Evolutionary conservation across 2,888 invertebrate genomes (phyloP), one percentile per base, ranked within the genome.

Genomic region (Calameuta pallipes): DNA sequence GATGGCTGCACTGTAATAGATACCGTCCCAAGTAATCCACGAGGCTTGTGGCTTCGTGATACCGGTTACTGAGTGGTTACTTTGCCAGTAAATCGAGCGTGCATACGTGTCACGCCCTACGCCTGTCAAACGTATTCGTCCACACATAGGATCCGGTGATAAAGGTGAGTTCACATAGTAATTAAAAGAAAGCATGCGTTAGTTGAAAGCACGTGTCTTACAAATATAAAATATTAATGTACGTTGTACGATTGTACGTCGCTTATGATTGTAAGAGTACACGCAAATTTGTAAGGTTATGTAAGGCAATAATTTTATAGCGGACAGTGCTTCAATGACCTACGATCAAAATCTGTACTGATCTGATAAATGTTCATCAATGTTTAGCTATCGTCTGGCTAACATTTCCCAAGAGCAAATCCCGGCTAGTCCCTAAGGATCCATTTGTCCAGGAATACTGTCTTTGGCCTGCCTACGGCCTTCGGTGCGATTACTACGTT

Each of bases 361-460:
- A 56, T 9, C 6, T 56, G 56, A 56, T 23, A 23, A 56, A 56
- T 23, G 56, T 56, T 56, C 23, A 56, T 56, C 56, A 56, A 56
- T 56, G 56, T 56, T 56, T 15, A 9, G 56, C 56, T 1, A 56
- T 23, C 56, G 56, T 15, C 23, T 56, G 9, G 56, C 56, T 9
- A 84, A 82, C 82, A 79, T 79, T 83, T 82, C 75, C 82, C 80
- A 75, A 79, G 81, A 79, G 81, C 78, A 77, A 81, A 82, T 82
- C 79, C 78, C 79, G 76, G 82, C 80, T 80, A 77, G 78, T 78
- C 75, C 84, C 84, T 41, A 75, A 84, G 82, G 84, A 85, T 80
- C 79, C 81, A 82, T 85, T 83, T 77, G 79, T 80, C 23, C 56
- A 41, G 56, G 23, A 56, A 56, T 23, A 56, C 56, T 56, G 56